Percentiles rank a stretch among this genome's conserved stretches.
Evolutionary conservation across 2,113 vertebrate genomes (phyloP).

Genomic region (Chrysemys picta): DNA sequence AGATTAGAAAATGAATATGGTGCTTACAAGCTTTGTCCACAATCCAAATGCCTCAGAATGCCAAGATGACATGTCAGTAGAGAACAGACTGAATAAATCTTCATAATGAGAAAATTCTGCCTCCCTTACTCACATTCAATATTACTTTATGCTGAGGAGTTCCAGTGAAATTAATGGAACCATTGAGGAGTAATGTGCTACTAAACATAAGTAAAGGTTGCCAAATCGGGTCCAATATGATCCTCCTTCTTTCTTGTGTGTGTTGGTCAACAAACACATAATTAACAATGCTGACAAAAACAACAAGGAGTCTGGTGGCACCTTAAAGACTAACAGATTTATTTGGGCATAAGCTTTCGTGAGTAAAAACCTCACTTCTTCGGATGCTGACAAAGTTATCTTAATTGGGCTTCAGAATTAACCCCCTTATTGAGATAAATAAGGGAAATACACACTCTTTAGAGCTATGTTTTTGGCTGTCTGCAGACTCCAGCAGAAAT

Average conservation of each 20-base stretch:
- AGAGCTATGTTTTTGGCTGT: neutral
- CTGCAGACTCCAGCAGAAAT: neutral
- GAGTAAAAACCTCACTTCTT: too few relatives aligned
- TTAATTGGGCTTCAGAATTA: neutral
- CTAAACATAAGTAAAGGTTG: neutral
- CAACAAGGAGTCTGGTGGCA: too few relatives aligned
- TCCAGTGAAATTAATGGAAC: neutral
- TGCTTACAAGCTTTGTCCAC: neutral
- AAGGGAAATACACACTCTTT: neutral
- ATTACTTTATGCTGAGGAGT: neutral
- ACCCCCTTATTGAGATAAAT: neutral
- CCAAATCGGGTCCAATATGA: neutral
- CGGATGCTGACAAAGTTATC: neutral
- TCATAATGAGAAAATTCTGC: neutral
- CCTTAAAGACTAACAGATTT: too few relatives aligned
- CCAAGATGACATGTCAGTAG: neutral
- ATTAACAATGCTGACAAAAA: neutral
- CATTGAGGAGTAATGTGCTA: neutral
- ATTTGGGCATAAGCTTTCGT: too few relatives aligned
- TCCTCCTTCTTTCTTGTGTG: neutral
- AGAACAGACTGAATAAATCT: neutral
- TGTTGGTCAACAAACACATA: neutral
- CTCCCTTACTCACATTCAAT: neutral
- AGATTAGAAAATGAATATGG: neutral
- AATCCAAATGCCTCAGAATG: neutral